Percentiles rank a stretch among this genome's conserved stretches.
These are phyloP conservation scores for Pseudochromis fuscus DNA, from an alignment of 2,797 vertebrate species.

Conservation along the genomic window DNA sequence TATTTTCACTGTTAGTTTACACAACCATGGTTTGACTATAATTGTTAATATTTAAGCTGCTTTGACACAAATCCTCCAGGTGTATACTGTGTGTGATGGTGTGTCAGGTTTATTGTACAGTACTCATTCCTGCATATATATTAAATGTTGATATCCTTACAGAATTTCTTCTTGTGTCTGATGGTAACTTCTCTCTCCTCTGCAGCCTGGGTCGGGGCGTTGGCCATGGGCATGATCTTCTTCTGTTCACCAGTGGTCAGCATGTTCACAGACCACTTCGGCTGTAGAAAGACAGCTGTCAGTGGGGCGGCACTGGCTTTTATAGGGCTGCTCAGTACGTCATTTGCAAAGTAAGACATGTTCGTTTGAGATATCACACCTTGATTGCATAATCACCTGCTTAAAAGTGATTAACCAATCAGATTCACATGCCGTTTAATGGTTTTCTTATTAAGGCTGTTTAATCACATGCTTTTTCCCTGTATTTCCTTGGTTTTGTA, in stretches of 20 bases:
- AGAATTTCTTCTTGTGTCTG: slow-evolving; percentile 10
- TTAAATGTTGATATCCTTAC: background rate
- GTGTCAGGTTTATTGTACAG: background rate
- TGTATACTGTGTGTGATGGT: background rate
- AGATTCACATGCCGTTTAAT: background rate
- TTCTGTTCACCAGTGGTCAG: slow-evolving; percentile 98
- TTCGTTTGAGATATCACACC: background rate
- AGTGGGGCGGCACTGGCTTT: slow-evolving; percentile 93
- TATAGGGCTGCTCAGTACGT: slow-evolving; percentile 93
- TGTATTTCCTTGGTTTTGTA: background rate
- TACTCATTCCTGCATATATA: background rate
- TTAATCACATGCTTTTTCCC: too few relatives aligned
- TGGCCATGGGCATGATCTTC: slow-evolving; percentile 99
- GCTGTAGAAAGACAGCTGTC: slow-evolving; percentile 95
- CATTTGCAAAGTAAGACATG: slow-evolving; percentile 93
- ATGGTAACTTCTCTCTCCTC: slow-evolving; percentile 30
- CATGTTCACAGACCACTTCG: slow-evolving; percentile 97
- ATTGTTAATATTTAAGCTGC: background rate
- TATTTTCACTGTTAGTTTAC: too few relatives aligned
- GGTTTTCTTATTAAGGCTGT: too few relatives aligned
- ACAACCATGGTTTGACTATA: background rate
- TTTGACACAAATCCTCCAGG: slow-evolving; percentile 9
- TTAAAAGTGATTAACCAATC: background rate
- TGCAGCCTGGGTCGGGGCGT: slow-evolving; percentile 94
- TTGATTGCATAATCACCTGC: background rate